phyloP scores from a whole-genome alignment of 2,797 vertebrate species.

The Poecile montanus region DNA sequence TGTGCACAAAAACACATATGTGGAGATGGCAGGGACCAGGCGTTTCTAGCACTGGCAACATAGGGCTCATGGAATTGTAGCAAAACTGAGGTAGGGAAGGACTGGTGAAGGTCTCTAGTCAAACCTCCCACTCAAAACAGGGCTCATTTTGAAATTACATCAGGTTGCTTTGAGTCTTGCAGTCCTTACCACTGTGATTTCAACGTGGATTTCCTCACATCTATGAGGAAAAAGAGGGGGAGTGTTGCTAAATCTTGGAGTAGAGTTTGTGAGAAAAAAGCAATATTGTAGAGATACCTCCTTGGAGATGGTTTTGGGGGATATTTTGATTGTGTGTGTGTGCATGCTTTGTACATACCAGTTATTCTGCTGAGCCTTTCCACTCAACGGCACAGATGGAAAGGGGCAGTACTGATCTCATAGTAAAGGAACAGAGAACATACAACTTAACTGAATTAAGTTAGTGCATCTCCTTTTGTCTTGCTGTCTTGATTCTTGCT shows the following conservation, averaged over 20 bases:
- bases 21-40: background rate
- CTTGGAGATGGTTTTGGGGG: background rate
- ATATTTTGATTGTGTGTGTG: background rate
- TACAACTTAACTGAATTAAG: background rate
- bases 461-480: background rate
- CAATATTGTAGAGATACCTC: background rate
- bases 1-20: background rate
- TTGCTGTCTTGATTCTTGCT: background rate
- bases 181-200: background rate
- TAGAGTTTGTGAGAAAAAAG: background rate
- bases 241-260: background rate
- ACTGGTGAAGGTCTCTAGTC: background rate
- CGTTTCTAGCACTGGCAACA: background rate
- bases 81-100: background rate
- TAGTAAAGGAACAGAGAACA: conserved; percentile 4
- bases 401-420: background rate
- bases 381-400: rapidly evolving
- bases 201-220: background rate
- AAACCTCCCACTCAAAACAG: background rate
- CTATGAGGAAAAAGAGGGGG: background rate
- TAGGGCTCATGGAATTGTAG: background rate
- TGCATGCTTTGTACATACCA: background rate
- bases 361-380: background rate
- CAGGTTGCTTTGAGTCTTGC: background rate
- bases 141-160: background rate